A percentile compares a stretch with the other conserved stretches of the same genome.
Evolutionary conservation across 2,888 invertebrate genomes (phyloP).

Genomic region (Scaptomyza flava): DNA sequence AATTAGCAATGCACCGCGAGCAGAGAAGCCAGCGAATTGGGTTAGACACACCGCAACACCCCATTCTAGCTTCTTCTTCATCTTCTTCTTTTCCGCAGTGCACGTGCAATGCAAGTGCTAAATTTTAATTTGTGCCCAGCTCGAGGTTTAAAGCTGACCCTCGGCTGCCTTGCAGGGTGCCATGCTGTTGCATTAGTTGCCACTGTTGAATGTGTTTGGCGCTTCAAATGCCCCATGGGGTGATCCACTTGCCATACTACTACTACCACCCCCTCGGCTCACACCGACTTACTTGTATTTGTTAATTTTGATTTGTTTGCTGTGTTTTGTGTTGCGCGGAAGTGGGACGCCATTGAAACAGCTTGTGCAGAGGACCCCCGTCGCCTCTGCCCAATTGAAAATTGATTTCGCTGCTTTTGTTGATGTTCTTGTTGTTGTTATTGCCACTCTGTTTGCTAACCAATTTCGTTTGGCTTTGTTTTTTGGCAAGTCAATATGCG

Average conservation of each 20-base stretch:
- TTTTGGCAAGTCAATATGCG: slow-evolving; percentile 70
- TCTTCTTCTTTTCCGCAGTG: neutral
- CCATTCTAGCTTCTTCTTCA: too few relatives aligned
- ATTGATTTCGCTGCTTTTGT: slow-evolving; percentile 62
- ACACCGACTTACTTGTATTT: slow-evolving; percentile 50
- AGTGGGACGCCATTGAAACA: neutral
- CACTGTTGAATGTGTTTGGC: slow-evolving; percentile 9
- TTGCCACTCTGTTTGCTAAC: slow-evolving; percentile 63
- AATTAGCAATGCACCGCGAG: slow-evolving; percentile 36
- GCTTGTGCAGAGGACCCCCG: neutral
- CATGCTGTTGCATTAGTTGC: slow-evolving; percentile 32
- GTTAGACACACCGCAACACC: too few relatives aligned
- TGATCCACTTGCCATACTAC: neutral
- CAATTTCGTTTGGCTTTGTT: slow-evolving; percentile 66
- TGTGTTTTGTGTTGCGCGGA: slow-evolving; percentile 54
- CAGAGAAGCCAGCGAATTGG: slow-evolving; percentile 10
- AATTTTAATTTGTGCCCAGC: slow-evolving; percentile 51
- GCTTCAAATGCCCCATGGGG: slow-evolving; percentile 26
- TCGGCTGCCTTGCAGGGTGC: slow-evolving; percentile 9
- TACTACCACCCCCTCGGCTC: neutral
- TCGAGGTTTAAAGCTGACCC: slow-evolving; percentile 31
- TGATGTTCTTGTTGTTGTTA: slow-evolving; percentile 37
- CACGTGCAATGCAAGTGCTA: slow-evolving; percentile 25
- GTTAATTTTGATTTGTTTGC: slow-evolving; percentile 77
- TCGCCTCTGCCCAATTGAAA: slow-evolving; percentile 44